Percentiles rank a stretch among this genome's conserved stretches.
Evolutionary conservation across 1,140 invertebrate species (phyloP).

Genomic region (Drosophila takahashii): DNA sequence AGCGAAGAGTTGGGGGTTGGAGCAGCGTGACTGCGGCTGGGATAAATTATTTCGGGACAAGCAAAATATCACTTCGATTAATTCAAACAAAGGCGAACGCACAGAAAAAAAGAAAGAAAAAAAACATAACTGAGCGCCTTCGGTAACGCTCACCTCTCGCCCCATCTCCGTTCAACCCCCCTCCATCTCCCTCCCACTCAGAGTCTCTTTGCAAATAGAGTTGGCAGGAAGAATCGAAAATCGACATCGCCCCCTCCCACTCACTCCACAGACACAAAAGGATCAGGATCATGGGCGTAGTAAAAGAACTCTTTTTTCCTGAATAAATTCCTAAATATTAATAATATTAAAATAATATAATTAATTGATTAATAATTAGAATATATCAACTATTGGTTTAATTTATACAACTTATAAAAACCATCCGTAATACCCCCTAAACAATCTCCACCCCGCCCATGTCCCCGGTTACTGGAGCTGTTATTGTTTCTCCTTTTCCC

Average conservation of each 20-base stretch:
- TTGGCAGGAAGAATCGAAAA: slow-evolving; percentile 33
- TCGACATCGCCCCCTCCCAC: slow-evolving; percentile 9
- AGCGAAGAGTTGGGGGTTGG: neutral
- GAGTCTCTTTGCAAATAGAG: slow-evolving; percentile 61
- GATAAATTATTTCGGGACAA: slow-evolving; percentile 83
- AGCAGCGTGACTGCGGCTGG: slow-evolving; percentile 33
- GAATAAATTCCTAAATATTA: too few species aligned
- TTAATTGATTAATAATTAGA: too few species aligned
- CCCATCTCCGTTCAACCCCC: neutral
- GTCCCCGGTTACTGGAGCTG: neutral
- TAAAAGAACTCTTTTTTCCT: too few species aligned
- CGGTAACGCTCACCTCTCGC: neutral
- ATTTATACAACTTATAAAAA: neutral
- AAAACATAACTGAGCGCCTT: slow-evolving; percentile 6
- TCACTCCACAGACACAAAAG: slow-evolving; percentile 3
- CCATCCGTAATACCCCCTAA: neutral
- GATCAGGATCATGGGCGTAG: neutral
- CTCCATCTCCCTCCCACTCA: slow-evolving; percentile 22
- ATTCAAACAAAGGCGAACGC: slow-evolving; percentile 75
- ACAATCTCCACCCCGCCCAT: neutral
- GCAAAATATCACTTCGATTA: slow-evolving; percentile 83
- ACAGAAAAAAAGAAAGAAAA: neutral
- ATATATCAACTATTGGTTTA: too few species aligned
- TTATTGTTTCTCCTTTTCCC: neutral
- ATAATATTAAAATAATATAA: too few species aligned